Evolutionary conservation across 2,797 vertebrate genomes (phyloP).

Genomic region (Crypturellus tataupa): DNA sequence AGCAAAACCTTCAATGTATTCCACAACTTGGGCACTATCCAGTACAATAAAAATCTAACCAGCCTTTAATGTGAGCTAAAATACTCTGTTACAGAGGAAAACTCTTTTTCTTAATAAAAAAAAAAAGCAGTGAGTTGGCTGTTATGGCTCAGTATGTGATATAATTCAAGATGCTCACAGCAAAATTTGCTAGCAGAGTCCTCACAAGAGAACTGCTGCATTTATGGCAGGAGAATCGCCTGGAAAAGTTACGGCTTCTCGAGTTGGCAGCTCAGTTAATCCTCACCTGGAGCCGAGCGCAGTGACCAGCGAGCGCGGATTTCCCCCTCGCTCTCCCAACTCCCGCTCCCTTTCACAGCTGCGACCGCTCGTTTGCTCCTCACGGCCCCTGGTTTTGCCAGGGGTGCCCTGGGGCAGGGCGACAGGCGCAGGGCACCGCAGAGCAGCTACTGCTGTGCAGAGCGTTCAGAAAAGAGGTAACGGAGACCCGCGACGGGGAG

Average conservation of each 20-base stretch:
- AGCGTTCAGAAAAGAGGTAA: background rate
- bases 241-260: background rate
- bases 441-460: background rate
- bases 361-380: background rate
- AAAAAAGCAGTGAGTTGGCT: background rate
- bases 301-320: background rate
- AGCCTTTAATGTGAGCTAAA: background rate
- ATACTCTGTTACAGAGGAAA: background rate
- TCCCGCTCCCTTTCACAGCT: background rate
- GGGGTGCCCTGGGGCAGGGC: background rate
- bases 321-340: background rate
- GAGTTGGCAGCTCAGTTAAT: background rate
- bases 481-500: background rate
- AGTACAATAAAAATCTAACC: background rate
- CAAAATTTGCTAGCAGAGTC: background rate
- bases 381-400: background rate
- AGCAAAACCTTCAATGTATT: background rate
- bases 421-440: fast-evolving
- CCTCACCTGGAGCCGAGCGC: fast-evolving
- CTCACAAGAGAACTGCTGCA: background rate
- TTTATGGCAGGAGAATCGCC: background rate
- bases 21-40: slow-evolving; percentile 1
- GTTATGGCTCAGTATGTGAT: fast-evolving
- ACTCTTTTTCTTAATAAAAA: background rate
- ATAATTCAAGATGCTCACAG: background rate